Evolutionary conservation across 2,797 vertebrate genomes (phyloP).

Genomic region (Rhinichthys osculus): DNA sequence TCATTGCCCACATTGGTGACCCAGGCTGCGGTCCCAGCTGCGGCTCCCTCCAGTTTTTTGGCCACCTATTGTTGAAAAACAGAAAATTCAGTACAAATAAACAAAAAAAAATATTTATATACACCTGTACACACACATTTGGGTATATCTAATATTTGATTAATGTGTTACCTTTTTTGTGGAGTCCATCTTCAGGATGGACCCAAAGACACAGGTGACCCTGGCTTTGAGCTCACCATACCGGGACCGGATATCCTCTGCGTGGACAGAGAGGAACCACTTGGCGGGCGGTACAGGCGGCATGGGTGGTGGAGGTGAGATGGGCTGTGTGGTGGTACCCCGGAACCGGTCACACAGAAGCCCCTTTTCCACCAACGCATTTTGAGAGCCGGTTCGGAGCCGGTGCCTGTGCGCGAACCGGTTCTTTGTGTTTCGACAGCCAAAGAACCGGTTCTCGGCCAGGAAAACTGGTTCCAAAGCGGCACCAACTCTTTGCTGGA

Average conservation of each 20-base stretch:
- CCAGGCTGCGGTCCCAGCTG: slow-evolving; percentile 1
- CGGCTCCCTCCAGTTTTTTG: slow-evolving; percentile 2
- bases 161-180: neutral
- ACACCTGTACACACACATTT: neutral
- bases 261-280: neutral
- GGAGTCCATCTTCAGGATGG: neutral
- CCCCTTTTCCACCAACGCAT: no score
- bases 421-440: no score
- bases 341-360: slow-evolving; percentile 21
- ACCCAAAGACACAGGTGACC: neutral
- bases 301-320: neutral
- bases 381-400: no score
- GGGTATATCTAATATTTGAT: neutral
- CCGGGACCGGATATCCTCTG: neutral
- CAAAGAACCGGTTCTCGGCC: no score
- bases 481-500: no score
- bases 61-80: neutral
- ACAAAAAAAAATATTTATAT: no score
- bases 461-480: no score
- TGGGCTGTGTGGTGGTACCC: neutral
- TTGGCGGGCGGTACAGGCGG: neutral
- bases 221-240: neutral
- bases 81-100: neutral
- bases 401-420: no score
- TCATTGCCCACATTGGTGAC: slow-evolving; percentile 16